Evolutionary conservation across 2,888 invertebrate genomes (phyloP), one percentile per base, ranked within the genome.

Genomic region (Temnothorax ravouxi): DNA sequence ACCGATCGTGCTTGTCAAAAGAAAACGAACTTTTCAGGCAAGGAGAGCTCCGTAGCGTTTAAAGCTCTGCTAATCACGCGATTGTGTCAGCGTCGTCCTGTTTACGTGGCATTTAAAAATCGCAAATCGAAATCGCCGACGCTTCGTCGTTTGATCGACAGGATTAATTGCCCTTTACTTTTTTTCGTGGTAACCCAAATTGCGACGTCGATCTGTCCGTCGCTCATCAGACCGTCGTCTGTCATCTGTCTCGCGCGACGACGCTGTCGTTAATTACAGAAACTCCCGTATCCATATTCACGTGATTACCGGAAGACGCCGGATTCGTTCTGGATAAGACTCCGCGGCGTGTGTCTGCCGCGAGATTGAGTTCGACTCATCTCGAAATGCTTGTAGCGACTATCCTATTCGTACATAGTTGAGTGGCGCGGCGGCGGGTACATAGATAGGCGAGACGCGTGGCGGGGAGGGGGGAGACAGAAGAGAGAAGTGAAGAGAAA

Each of bases 281-380:
- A 88, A 87, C 87, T 89, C 87, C 88, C 89, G 86, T 87, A 90
- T 88, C 86, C 89, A 89, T 90, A 89, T 86, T 90, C 88, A 85
- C 90, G 90, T 88, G 90, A 90, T 88, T 88, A 89, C 84, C 85
- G 85, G 77, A 84, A 79, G 79, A 47, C 88, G 87, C 84, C 84
- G 84, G 87, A 90, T 90, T 88, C 91, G 88, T 88, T 89, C 86
- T 74, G 87, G 87, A 89, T 88, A 84, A 84, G 87, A 85, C 66
- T 71, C 64, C 71, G 64, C 69, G 83, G 82, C 76, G 62, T 84
- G 86, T 83, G 91, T 90, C 86, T 89, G 89, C 85, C 89, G 88
- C 89, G 90, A 92, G 93, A 94, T 93, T 93, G 92, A 93, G 93
- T 93, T 94, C 91, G 94, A 93, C 92, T 94, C 93, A 92, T 94